Base-by-base conservation (phyloP, 2,113 vertebrate genomes). In the Heterotilapia buettikoferi region DNA sequence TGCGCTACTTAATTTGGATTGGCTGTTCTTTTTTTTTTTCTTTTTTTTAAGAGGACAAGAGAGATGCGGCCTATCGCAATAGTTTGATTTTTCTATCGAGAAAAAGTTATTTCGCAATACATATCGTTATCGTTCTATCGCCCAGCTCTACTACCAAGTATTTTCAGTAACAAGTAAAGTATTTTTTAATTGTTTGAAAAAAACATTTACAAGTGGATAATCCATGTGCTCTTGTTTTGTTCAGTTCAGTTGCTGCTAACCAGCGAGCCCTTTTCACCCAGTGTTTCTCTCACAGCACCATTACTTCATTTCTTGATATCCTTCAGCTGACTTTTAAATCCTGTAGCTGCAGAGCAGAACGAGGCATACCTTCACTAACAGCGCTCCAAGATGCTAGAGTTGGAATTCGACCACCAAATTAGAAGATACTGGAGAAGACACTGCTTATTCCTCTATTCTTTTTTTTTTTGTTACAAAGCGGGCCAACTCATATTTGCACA, bases 391-490 rank as follows among this genome's bases (percentile, higher is more conserved):
- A 50, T 19, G 45, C 71, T 31, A 18, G 43, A 29, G 3, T 29
- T 50, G 9, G 43, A 76, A 29, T 76, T 47, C 2, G 0, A 29
- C 14, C 14, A 47, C 43, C 16, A 29, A 73, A 73, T 73, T 10
- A 76, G 14, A 73, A 0, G 24, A 10, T 45, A 0, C 38, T 16
- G 3, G 38, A 73, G 66, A 26, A 43, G 38, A 43, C 13, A 0
- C 21, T 45, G 38, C 21, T 45, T 71, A 6, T 71, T 43, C 66
- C 13, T 43, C 66, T 14, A 16, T 43, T 24, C n/a, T 73, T 45
- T 4, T 10, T 24, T 13, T n/a, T 38, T 33, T 10, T 26, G 68
- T 18, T 47, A 29, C 68, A 29, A 73, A 73, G 38, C 3, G 1
- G 40, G 9, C 24, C 24, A 29, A 76, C 24, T 31, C 9, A 31